Evolutionary conservation across 1,140 invertebrate species (phyloP).

Genomic region (Sweltsa coloradensis): DNA sequence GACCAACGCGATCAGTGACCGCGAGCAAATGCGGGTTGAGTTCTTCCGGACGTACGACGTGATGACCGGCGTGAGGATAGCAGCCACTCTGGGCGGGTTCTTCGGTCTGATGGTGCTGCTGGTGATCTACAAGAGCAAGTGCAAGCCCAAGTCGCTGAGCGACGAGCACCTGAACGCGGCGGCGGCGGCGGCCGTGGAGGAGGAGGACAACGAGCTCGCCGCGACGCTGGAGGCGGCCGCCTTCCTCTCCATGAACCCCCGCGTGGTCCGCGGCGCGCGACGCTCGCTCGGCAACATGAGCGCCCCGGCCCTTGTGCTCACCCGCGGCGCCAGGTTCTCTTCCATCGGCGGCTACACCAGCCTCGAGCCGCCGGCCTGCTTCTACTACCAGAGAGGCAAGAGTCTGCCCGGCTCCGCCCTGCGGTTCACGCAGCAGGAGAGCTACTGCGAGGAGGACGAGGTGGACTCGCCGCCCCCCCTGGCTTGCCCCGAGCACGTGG

Average conservation of each 20-base stretch:
- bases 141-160: conserved; percentile 37
- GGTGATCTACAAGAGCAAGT: conserved; percentile 72
- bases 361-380: background rate
- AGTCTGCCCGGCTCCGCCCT: conserved; percentile 38
- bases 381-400: conserved; percentile 6
- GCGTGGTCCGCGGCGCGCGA: conserved; percentile 5
- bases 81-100: conserved; percentile 74
- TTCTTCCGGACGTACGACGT: conserved; percentile 84
- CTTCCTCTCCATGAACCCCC: background rate
- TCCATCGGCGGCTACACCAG: conserved; percentile 6
- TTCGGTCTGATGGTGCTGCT: conserved; percentile 78
- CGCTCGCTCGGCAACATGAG: conserved; percentile 15
- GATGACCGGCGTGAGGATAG: conserved; percentile 78
- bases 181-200: conserved; percentile 49
- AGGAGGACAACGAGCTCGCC: conserved; percentile 38
- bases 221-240: conserved; percentile 3
- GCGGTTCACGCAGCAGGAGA: conserved; percentile 30
- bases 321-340: conserved; percentile 1
- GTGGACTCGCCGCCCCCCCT: background rate
- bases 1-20: conserved; percentile 17
- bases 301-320: conserved; percentile 1
- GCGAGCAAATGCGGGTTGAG: conserved; percentile 53
- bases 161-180: conserved; percentile 40
- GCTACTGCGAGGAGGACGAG: background rate
- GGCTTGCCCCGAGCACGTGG: background rate